Evolutionary conservation across 2,113 vertebrate genomes (phyloP).

Genomic region (Geococcyx californianus): DNA sequence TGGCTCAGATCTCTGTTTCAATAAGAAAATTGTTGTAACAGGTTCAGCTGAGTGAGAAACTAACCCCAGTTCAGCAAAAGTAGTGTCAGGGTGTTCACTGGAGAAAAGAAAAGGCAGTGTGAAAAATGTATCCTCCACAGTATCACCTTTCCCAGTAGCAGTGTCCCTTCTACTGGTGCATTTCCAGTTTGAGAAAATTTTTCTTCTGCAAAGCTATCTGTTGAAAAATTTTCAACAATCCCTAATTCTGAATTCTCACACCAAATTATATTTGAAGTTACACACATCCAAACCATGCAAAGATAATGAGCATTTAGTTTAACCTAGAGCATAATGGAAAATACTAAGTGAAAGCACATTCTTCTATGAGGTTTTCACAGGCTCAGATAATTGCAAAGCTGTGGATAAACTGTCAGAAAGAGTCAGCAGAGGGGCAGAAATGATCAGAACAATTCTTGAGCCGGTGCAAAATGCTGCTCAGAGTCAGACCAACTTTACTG

Average conservation of each 20-base stretch:
- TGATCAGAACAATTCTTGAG: neutral
- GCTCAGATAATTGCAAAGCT: neutral
- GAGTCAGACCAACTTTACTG: neutral
- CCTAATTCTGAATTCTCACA: neutral
- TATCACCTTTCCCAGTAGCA: neutral
- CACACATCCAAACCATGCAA: neutral
- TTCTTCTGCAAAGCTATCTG: neutral
- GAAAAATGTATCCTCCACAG: neutral
- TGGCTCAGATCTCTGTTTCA: neutral
- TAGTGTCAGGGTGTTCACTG: neutral
- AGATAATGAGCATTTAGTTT: neutral
- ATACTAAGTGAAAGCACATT: neutral
- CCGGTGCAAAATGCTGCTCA: neutral
- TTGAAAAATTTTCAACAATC: neutral
- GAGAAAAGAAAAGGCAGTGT: neutral
- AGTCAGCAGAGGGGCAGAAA: neutral
- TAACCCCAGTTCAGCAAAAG: neutral
- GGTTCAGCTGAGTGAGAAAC: neutral
- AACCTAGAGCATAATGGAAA: neutral
- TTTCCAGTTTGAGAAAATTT: neutral
- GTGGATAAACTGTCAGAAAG: neutral
- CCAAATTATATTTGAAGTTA: neutral
- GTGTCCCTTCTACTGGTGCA: neutral
- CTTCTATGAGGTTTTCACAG: neutral
- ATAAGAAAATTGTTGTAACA: neutral